Evolutionary conservation across 2,797 vertebrate species (phyloP), one percentile per base, ranked within the genome.

Genomic region (Rhadinocentrus ornatus): DNA sequence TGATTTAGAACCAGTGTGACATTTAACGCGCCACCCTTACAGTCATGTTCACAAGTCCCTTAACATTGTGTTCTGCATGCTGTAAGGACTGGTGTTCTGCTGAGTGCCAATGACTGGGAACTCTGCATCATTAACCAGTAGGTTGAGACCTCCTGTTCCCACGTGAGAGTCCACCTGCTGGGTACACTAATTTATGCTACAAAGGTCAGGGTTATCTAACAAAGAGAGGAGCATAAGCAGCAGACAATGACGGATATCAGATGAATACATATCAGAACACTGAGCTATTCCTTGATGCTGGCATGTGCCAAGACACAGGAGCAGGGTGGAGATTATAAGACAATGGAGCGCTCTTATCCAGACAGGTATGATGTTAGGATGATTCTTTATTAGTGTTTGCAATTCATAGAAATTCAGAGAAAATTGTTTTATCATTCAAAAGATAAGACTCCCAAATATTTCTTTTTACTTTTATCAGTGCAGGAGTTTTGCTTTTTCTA

Each of bases 91-190:
- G 63, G 73, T 58, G 8, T 69, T 73, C 68, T 77, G 55, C 57
- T 89, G 24, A n/a, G 1, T 55, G 44, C 37, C 50, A 2, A 3
- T 46, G 18, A 4, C 11, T 22, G 81, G 13, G 24, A 90, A 32
- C 16, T 54, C 90, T 1, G 85, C n/a, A n/a, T n/a, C n/a, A n/a
- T 91, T 94, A 35, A 93, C 75, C 69, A 92, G 75, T 62, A 90
- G 77, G 73, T 92, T 92, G 26, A 93, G 80, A 34, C 90, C 91
- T 2, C 31, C 75, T 0, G 32, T 63, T 50, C 85, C 80, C 32
- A 91, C n/a, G 18, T 62, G 53, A 57, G 83, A 71, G 53, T 63
- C 77, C 60, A 89, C 90, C 73, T 79, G 76, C 60, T 80, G 66
- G 6, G 74, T 66, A 1, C 80, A 75, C 41, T 78, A 50, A 71